Evolutionary conservation across 1,140 invertebrate species (phyloP).

Genomic region (Drosophila bocki): DNA sequence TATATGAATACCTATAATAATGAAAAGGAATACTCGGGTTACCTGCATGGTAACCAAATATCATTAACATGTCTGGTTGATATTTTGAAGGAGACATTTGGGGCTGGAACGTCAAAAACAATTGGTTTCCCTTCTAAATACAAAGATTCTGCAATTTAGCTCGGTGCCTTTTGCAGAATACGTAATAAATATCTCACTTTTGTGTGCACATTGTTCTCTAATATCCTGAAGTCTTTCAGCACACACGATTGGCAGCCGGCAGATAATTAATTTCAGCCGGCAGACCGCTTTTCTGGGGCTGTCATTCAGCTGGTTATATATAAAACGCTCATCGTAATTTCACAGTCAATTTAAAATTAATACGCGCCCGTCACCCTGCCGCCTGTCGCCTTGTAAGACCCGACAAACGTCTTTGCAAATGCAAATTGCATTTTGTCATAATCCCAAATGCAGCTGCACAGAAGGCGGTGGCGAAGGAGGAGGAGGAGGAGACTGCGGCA

Average conservation of each 20-base stretch:
- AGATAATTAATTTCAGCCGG: slow-evolving; percentile 23
- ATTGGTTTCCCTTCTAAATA: background rate
- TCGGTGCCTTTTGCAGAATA: background rate
- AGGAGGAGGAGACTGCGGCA: background rate
- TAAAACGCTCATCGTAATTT: slow-evolving; percentile 68
- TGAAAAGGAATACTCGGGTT: background rate
- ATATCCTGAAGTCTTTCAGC: background rate
- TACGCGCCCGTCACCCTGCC: slow-evolving; percentile 61
- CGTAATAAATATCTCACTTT: slow-evolving; percentile 13
- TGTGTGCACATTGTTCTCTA: slow-evolving; percentile 15
- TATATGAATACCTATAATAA: background rate
- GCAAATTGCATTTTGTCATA: slow-evolving; percentile 83
- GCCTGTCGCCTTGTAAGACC: slow-evolving; percentile 40
- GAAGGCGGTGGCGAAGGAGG: background rate
- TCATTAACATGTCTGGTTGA: no score
- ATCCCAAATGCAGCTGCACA: slow-evolving; percentile 68
- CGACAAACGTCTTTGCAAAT: slow-evolving; percentile 74
- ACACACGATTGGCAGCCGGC: background rate
- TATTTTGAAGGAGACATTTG: background rate
- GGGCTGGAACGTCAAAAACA: background rate
- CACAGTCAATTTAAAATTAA: slow-evolving; percentile 84
- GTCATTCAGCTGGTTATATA: slow-evolving; percentile 42
- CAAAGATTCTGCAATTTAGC: background rate
- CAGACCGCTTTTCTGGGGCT: background rate
- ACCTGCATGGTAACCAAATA: background rate